These are phyloP conservation scores for Scomberomorus guttatus DNA, from an alignment of 2,797 vertebrate species.

Conservation along the genomic window DNA sequence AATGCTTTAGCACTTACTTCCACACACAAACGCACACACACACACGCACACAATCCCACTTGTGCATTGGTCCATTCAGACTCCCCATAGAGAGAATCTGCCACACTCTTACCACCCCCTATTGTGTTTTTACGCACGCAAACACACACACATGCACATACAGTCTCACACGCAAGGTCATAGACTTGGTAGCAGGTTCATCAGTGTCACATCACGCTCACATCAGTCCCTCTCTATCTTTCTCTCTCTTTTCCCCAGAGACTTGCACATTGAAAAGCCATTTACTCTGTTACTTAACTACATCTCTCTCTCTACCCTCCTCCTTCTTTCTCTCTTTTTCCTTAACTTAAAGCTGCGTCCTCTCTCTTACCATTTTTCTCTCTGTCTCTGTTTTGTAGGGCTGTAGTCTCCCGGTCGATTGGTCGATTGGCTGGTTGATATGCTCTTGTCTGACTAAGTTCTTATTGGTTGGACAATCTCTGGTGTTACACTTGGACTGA, in stretches of 20 bases:
- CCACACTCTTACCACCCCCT: constrained; percentile 36
- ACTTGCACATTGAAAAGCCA: constrained; percentile 57
- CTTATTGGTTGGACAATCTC: too few relatives aligned
- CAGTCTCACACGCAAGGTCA: constrained; percentile 48
- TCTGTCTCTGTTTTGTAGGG: neutral
- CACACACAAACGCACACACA: constrained; percentile 16
- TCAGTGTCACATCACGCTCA: constrained; percentile 49
- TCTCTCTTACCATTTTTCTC: neutral
- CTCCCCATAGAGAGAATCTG: constrained; percentile 68
- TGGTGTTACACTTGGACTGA: too few relatives aligned
- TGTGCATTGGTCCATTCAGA: constrained; percentile 71
- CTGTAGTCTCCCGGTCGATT: too few relatives aligned
- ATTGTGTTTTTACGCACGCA: constrained; percentile 9
- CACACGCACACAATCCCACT: constrained; percentile 47
- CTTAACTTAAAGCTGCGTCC: neutral
- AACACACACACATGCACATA: neutral
- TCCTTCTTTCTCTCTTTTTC: neutral
- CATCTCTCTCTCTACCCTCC: neutral
- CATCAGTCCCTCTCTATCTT: constrained; percentile 2
- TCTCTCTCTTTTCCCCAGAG: constrained; percentile 42
- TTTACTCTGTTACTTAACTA: constrained; percentile 49
- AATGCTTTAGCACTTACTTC: constrained; percentile 60
- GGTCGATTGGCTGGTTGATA: too few relatives aligned
- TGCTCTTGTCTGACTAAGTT: neutral
- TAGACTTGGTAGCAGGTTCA: constrained; percentile 52